A percentile compares a stretch with the other conserved stretches of the same genome.
Conservation (phyloP, 2,113 vertebrate species). For the Sphyrna mokarran region DNA sequence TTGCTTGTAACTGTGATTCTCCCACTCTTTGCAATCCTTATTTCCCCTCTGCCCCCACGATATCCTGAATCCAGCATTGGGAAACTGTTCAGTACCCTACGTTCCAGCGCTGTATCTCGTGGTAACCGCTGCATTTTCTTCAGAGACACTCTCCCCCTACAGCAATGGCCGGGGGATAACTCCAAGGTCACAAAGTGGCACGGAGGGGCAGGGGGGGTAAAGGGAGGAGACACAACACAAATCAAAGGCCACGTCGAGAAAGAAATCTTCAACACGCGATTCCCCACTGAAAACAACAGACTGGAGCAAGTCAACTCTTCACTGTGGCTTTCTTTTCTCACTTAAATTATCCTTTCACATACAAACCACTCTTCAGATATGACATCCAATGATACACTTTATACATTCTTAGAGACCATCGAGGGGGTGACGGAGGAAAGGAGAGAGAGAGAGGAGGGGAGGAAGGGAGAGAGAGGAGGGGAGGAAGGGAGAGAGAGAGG, state of each 20-base stretch:
- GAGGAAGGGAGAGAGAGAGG: neutral
- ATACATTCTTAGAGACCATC: neutral
- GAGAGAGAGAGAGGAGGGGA: neutral
- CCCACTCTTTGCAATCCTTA: too few species aligned
- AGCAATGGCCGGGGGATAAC: too few species aligned
- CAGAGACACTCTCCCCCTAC: too few species aligned
- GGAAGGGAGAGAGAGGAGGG: rapidly evolving
- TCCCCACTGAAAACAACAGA: neutral
- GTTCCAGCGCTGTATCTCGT: too few species aligned
- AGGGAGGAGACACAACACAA: neutral
- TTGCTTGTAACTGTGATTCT: too few species aligned
- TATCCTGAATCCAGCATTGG: too few species aligned
- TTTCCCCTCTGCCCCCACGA: too few species aligned
- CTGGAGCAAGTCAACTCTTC: neutral
- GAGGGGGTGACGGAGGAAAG: neutral
- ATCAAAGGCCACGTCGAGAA: neutral
- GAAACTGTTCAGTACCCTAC: too few species aligned
- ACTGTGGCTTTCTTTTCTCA: neutral
- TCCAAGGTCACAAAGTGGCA: too few species aligned
- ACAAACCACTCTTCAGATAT: neutral
- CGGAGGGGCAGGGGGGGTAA: neutral
- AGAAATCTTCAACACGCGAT: neutral
- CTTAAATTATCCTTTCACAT: neutral
- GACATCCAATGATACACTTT: neutral
- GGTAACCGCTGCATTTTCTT: too few species aligned